Percentiles rank a stretch among this genome's conserved stretches.
Conservation (phyloP, 1,140 invertebrate species). For the Hycleus phaleratus region DNA sequence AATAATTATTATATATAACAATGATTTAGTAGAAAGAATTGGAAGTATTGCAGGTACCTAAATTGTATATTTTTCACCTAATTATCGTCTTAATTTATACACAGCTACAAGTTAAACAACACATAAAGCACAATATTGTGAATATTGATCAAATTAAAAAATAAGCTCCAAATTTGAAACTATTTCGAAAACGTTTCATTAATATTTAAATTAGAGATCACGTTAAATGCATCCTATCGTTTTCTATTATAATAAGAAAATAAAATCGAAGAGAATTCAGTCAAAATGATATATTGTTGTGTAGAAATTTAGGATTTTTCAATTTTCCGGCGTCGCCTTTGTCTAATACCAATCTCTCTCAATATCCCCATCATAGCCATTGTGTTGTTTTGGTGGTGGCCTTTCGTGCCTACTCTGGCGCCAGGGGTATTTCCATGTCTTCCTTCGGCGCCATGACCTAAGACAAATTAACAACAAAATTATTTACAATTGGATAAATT, state of each 20-base stretch:
- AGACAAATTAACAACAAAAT: not conserved
- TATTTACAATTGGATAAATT: too few relatives aligned
- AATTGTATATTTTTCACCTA: not conserved
- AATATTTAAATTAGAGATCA: conserved; percentile 24
- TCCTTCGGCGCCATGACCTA: conserved; percentile 17
- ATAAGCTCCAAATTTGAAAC: conserved; percentile 16
- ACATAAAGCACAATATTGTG: too few relatives aligned
- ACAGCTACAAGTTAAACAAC: conserved; percentile 1
- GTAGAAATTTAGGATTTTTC: conserved; percentile 2
- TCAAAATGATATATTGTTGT: not conserved
- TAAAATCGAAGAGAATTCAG: not conserved
- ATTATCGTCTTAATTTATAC: conserved; percentile 9
- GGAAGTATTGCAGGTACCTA: conserved; percentile 19
- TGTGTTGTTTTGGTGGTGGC: conserved; percentile 15
- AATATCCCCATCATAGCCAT: conserved; percentile 10
- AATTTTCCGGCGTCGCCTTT: conserved; percentile 10
- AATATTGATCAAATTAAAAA: not conserved
- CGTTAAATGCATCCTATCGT: conserved; percentile 16
- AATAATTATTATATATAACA: too few relatives aligned
- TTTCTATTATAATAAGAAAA: not conserved
- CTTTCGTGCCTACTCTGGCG: conserved; percentile 13
- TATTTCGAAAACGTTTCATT: conserved; percentile 8
- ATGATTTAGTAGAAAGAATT: not conserved
- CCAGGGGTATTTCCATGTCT: conserved; percentile 11
- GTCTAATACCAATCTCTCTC: conserved; percentile 18